phyloP scores from a whole-genome alignment of 2,888 invertebrate species.

The Drosophila fungiperda region DNA sequence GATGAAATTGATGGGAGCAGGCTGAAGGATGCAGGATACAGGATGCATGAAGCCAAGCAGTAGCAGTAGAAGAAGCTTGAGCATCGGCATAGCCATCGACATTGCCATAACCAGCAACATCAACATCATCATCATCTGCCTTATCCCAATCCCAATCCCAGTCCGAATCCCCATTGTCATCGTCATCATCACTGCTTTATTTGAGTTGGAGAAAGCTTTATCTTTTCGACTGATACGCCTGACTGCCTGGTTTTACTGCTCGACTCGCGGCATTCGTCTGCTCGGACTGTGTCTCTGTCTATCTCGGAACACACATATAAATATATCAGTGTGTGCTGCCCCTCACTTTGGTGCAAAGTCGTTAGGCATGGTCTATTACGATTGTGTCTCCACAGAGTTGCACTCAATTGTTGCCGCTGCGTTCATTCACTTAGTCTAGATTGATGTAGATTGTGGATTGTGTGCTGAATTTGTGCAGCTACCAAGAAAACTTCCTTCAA shows the following conservation, averaged over 20 bases:
- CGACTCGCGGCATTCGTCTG: slow-evolving; percentile 35
- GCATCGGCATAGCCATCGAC: slow-evolving; percentile 19
- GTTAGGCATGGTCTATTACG: slow-evolving; percentile 76
- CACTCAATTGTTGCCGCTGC: slow-evolving; percentile 51
- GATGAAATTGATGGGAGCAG: slow-evolving; percentile 61
- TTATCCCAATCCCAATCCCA: slow-evolving; percentile 16
- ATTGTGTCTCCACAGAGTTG: slow-evolving; percentile 68
- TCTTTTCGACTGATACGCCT: slow-evolving; percentile 64
- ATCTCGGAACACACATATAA: slow-evolving; percentile 4
- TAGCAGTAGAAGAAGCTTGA: slow-evolving; percentile 7
- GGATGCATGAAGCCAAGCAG: slow-evolving; percentile 21
- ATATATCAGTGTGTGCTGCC: slow-evolving; percentile 3
- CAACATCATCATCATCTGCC: slow-evolving; percentile 15
- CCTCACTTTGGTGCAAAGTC: slow-evolving; percentile 62
- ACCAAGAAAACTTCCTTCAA: slow-evolving; percentile 65
- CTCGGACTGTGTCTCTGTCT: slow-evolving; percentile 10
- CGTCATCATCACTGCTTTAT: slow-evolving; percentile 58
- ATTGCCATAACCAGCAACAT: slow-evolving; percentile 13
- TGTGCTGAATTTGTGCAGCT: slow-evolving; percentile 69
- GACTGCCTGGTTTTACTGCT: slow-evolving; percentile 58
- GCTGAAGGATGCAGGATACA: slow-evolving; percentile 30
- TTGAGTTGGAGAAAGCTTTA: slow-evolving; percentile 64
- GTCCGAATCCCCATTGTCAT: slow-evolving; percentile 21
- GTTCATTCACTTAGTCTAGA: slow-evolving; percentile 54
- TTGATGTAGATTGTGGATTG: slow-evolving; percentile 52